Evolutionary conservation across 2,113 vertebrate species (phyloP).

Genomic region (Otocyon megalotis): DNA sequence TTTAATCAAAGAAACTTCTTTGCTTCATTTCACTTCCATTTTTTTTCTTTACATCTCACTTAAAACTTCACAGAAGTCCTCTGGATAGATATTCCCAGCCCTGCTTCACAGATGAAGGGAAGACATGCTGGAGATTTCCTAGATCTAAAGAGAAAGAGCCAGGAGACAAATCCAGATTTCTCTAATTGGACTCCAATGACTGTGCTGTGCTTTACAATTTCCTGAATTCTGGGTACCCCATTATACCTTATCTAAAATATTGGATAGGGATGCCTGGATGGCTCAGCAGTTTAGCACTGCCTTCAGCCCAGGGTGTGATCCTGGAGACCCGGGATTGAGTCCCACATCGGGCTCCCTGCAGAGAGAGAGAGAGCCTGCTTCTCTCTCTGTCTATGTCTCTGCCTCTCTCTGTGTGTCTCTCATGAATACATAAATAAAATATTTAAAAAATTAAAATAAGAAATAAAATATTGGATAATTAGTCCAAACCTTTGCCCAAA

Average conservation of each 20-base stretch:
- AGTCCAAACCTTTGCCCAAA: neutral
- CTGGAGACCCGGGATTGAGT: too few relatives aligned
- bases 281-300: too few relatives aligned
- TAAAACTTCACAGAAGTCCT: neutral
- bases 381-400: too few relatives aligned
- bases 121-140: neutral
- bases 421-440: too few relatives aligned
- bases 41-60: neutral
- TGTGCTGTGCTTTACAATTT: neutral
- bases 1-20: neutral
- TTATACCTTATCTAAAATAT: neutral
- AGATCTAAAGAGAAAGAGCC: neutral
- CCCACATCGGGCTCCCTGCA: too few relatives aligned
- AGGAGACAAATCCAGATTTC: constrained; percentile 2
- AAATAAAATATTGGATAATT: neutral
- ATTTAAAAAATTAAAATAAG: too few relatives aligned
- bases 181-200: neutral
- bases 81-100: too few relatives aligned
- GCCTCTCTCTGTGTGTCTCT: too few relatives aligned
- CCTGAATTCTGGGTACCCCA: neutral
- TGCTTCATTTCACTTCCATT: neutral
- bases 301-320: too few relatives aligned
- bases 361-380: too few relatives aligned
- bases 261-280: neutral
- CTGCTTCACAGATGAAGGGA: neutral